phyloP scores from a whole-genome alignment of 1,140 invertebrate species.

The Drosophila burlai region DNA sequence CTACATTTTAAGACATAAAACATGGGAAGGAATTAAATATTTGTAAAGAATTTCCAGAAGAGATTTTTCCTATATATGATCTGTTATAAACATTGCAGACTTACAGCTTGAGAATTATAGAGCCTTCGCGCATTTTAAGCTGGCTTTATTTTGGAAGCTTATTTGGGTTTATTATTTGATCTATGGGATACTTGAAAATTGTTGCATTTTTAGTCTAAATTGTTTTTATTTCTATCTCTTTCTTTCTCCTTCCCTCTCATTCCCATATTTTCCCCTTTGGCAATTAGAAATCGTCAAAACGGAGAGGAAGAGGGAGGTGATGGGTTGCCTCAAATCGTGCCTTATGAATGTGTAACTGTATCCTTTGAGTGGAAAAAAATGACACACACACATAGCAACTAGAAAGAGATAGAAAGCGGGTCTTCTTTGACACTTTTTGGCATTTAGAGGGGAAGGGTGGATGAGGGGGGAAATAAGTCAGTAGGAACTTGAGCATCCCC shows the following conservation, averaged over 20 bases:
- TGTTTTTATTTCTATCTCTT: not conserved
- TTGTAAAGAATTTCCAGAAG: not conserved
- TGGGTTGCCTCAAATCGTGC: not conserved
- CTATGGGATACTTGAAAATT: not conserved
- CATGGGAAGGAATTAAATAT: not conserved
- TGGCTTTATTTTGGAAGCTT: not conserved
- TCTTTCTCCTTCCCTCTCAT: not conserved
- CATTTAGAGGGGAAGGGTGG: not conserved
- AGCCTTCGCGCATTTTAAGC: not conserved
- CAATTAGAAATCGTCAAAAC: conserved; percentile 66
- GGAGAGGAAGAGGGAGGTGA: not conserved
- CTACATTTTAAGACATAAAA: too few relatives aligned
- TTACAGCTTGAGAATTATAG: not conserved
- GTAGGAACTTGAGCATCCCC: conserved; percentile 37
- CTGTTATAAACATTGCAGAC: too few relatives aligned
- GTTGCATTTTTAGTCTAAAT: not conserved
- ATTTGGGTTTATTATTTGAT: not conserved
- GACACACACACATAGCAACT: not conserved
- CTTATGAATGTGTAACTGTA: conserved; percentile 50
- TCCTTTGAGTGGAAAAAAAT: conserved; percentile 29
- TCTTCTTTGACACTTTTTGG: conserved; percentile 75
- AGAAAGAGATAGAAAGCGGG: conserved; percentile 1
- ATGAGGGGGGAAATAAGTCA: not conserved
- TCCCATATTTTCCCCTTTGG: conserved; percentile 12
- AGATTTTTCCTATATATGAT: not conserved